Evolutionary conservation across 2,113 vertebrate species (phyloP).

Genomic region (Elephantulus edwardii): DNA sequence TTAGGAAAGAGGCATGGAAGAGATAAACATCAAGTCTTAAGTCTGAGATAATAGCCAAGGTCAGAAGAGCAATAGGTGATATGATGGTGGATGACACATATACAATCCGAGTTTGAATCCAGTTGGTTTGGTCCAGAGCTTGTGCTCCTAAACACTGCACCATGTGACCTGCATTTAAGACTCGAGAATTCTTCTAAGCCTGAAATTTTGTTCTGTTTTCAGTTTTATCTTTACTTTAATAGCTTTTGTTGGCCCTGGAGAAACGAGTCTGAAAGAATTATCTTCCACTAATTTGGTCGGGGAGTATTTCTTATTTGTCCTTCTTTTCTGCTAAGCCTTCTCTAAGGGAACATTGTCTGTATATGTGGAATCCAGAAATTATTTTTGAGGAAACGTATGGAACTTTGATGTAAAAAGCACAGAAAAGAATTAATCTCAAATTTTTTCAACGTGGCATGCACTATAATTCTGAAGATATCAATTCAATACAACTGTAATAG

Average conservation of each 20-base stretch:
- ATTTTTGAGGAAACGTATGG: not conserved
- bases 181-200: not conserved
- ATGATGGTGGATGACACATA: accelerated
- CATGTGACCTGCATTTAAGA: accelerated
- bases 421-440: not conserved
- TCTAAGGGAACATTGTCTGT: not conserved
- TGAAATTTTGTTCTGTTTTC: not conserved
- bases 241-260: not conserved
- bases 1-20: not conserved
- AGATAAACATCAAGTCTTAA: not conserved
- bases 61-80: not conserved
- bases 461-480: not conserved
- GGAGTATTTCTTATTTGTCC: not conserved
- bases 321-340: not conserved
- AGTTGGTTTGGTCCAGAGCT: not conserved
- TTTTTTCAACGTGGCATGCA: not conserved
- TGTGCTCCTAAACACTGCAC: accelerated
- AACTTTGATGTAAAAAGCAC: not conserved
- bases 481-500: not conserved
- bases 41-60: not conserved
- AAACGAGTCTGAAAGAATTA: not conserved
- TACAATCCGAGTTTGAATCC: not conserved
- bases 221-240: too few species aligned
- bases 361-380: not conserved
- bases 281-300: not conserved